Conservation (phyloP, 2,113 vertebrate species). For the Hemibagrus wyckioides region DNA sequence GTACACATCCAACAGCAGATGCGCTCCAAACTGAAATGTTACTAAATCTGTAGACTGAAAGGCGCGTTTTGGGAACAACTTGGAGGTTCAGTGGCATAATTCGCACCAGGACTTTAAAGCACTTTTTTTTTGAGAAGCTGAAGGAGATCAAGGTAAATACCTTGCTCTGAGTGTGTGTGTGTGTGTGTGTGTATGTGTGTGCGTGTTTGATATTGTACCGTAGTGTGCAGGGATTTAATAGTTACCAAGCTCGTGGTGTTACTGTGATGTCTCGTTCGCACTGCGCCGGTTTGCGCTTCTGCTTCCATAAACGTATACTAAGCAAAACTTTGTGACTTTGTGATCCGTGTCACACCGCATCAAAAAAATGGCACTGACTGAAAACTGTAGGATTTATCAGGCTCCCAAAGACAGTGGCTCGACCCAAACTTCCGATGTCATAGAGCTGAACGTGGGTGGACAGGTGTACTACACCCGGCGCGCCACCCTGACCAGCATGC, state of each 20-base stretch:
- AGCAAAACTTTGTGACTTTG: constrained; percentile 35
- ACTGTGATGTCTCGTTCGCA: constrained; percentile 8
- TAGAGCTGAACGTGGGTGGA: constrained; percentile 96
- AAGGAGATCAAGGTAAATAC: not conserved
- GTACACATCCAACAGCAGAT: constrained; percentile 6
- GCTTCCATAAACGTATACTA: not conserved
- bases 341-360: not conserved
- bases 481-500: constrained; percentile 87
- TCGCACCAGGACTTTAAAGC: constrained; percentile 3
- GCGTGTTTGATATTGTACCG: not conserved
- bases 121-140: not conserved
- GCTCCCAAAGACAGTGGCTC: constrained; percentile 82
- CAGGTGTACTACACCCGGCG: constrained; percentile 97
- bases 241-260: not conserved
- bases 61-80: constrained; percentile 25
- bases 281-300: constrained; percentile 12
- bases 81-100: constrained; percentile 5
- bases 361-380: constrained; percentile 89
- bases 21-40: not conserved
- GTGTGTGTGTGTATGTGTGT: not conserved
- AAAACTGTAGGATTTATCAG: constrained; percentile 89
- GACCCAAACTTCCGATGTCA: constrained; percentile 85
- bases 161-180: not conserved
- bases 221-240: not conserved
- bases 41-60: not conserved